These are phyloP conservation scores for Spodoptera exigua DNA, from an alignment of 2,888 invertebrate genomes.

Conservation along the genomic window DNA sequence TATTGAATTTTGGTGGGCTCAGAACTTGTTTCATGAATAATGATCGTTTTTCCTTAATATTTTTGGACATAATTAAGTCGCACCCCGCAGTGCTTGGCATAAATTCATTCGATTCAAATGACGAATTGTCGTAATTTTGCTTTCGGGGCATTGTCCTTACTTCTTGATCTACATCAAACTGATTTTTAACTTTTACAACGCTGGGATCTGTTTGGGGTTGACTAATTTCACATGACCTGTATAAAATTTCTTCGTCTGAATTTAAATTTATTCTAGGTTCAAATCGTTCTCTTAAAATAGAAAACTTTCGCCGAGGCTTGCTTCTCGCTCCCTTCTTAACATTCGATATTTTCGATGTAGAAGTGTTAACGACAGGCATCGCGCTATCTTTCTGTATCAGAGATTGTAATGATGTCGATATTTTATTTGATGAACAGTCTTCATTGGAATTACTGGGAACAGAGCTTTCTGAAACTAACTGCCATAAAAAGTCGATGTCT, in stretches of 20 bases:
- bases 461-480: constrained; percentile 82
- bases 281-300: constrained; percentile 89
- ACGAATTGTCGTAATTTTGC: constrained; percentile 61
- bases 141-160: constrained; percentile 50
- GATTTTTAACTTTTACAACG: constrained; percentile 68
- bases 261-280: constrained; percentile 84
- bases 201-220: constrained; percentile 68
- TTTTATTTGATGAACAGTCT: constrained; percentile 76
- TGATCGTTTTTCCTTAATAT: constrained; percentile 86
- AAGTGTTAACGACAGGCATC: constrained; percentile 62
- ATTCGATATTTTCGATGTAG: constrained; percentile 74
- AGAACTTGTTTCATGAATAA: constrained; percentile 89
- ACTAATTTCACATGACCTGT: constrained; percentile 76
- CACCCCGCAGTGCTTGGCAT: constrained; percentile 49
- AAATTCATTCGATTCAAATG: constrained; percentile 53
- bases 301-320: constrained; percentile 89
- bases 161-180: constrained; percentile 61
- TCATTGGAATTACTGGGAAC: constrained; percentile 71
- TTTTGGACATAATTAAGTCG: constrained; percentile 67
- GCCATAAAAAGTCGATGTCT: constrained; percentile 84
- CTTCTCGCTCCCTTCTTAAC: constrained; percentile 79
- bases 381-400: constrained; percentile 82
- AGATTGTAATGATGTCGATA: constrained; percentile 83
- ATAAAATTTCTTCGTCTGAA: constrained; percentile 85
- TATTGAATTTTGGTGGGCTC: constrained; percentile 88